Evolutionary conservation across 2,113 vertebrate species (phyloP).

Genomic region (Toxotes chatareus): DNA sequence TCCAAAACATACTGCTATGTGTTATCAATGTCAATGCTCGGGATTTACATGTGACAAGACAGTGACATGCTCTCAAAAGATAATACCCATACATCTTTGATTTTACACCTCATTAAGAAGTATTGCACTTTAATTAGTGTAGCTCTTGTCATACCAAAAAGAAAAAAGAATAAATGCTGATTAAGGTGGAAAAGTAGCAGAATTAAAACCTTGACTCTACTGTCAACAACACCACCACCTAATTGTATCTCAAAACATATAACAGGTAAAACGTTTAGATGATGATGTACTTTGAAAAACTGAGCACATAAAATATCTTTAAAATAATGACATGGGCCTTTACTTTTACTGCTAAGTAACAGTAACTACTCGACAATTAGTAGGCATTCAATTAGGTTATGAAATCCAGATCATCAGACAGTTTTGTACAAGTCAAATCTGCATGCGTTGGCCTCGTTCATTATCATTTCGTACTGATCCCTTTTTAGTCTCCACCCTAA

Average conservation of each 20-base stretch:
- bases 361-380: background rate
- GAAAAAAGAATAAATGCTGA: background rate
- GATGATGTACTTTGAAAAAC: background rate
- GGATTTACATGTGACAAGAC: background rate
- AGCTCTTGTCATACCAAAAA: background rate
- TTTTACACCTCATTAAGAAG: background rate
- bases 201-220: background rate
- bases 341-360: background rate
- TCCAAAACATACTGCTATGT: background rate
- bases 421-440: constrained; percentile 1
- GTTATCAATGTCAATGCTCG: background rate
- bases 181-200: background rate
- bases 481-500: constrained; percentile 47
- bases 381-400: background rate
- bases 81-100: background rate
- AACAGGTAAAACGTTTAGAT: background rate
- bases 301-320: background rate
- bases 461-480: constrained; percentile 11
- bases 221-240: background rate
- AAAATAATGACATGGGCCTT: background rate
- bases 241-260: background rate
- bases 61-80: background rate
- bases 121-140: background rate
- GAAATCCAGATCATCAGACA: background rate
- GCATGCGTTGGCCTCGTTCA: background rate